Base-by-base conservation (phyloP, 2,888 invertebrate species). In the Ectropis crepuscularia region DNA sequence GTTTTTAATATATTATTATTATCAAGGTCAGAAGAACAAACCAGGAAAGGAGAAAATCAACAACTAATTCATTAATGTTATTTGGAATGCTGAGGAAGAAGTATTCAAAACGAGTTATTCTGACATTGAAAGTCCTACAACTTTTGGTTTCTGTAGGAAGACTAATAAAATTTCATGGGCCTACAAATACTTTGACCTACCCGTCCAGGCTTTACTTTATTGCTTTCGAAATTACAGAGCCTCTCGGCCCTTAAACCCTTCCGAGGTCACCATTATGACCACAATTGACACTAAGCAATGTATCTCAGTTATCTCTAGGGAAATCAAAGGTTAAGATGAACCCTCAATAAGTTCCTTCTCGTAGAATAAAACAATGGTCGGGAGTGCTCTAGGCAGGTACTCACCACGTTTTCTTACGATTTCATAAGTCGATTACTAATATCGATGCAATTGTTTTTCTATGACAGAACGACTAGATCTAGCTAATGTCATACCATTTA, bases 271-370 rank as follows among this genome's bases (percentile, higher is more conserved):
- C 74, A 72, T 74, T 75, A 74, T 76, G 78, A 76, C 78, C 77
- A 76, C 79, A 76, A 77, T 78, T 77, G 80, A 77, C 78, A 76
- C 68, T 71, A 68, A 73, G 71, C 74, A 68, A 76, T 77, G 80
- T 77, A 80, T 76, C 75, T 74, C 64, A 69, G 74, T 63, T 61
- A 65, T 61, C 80, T 72, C 78, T n/a, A 38, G 80, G 79, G 80
- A 81, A 81, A 80, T 81, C 76, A 81, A 67, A 69, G 73, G 69
- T 71, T 72, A 72, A 73, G 71, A 75, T 74, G 70, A 74, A 73
- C 68, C 74, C 75, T 75, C 75, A 78, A 72, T 78, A 77, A 76
- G 74, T 76, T 76, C 71, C 72, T 70, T 66, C 64, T 65, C 61
- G 72, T 63, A 75, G 71, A 76, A 76, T 74, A 76, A 73, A 75